phyloP scores from a whole-genome alignment of 2,797 vertebrate genomes.

The Sebastes flavidus region DNA sequence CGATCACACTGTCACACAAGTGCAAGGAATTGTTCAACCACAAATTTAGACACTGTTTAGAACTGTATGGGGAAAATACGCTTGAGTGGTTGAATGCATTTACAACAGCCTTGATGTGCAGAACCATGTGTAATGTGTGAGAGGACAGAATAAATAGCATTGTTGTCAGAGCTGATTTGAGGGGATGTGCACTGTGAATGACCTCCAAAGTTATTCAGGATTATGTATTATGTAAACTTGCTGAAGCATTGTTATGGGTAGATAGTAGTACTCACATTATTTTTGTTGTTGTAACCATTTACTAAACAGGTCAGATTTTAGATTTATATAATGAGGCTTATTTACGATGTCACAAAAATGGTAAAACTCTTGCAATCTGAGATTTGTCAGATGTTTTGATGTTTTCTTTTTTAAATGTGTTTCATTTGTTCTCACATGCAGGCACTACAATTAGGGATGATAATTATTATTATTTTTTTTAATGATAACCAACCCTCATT shows the following conservation, averaged over 20 bases:
- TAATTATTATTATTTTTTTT: not conserved
- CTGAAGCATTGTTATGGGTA: not conserved
- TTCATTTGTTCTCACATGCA: not conserved
- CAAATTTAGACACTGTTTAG: not conserved
- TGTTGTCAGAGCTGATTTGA: not conserved
- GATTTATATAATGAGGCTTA: not conserved
- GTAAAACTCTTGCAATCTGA: not conserved
- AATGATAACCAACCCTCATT: not conserved
- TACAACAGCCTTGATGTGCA: not conserved
- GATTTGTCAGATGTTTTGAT: not conserved
- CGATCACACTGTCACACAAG: not conserved
- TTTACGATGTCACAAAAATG: not conserved
- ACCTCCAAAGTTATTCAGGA: conserved; percentile 7
- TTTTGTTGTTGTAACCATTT: not conserved
- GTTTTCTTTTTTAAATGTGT: not conserved
- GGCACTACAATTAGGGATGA: not conserved
- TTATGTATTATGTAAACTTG: conserved; percentile 4
- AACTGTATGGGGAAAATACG: not conserved
- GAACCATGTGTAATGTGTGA: not conserved
- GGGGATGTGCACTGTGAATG: not conserved
- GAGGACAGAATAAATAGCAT: not conserved
- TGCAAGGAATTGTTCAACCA: not conserved
- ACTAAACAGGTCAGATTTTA: not conserved
- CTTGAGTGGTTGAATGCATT: not conserved
- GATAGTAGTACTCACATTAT: not conserved